A percentile compares a stretch with the other conserved stretches of the same genome.
phyloP scores from a whole-genome alignment of 1,140 invertebrate genomes.

The Aphidius gifuensis region DNA sequence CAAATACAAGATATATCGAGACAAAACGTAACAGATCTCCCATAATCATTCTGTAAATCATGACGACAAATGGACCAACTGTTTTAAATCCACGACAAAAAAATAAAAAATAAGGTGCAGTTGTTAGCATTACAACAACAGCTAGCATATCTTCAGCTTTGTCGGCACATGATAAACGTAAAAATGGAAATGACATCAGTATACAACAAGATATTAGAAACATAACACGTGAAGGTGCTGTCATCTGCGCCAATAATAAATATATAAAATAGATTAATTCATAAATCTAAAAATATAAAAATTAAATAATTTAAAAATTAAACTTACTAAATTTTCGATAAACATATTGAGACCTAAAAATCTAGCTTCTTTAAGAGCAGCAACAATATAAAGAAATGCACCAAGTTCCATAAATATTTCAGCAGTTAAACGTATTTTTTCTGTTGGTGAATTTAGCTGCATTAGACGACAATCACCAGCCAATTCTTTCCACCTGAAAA shows the following conservation, averaged over 20 bases:
- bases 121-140: constrained; percentile 91
- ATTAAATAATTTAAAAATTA: neutral
- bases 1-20: constrained; percentile 93
- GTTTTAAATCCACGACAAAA: constrained; percentile 98
- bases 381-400: constrained; percentile 75
- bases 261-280: constrained; percentile 26
- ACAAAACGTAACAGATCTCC: constrained; percentile 94
- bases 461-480: constrained; percentile 69
- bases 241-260: constrained; percentile 61
- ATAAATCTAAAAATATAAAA: no score
- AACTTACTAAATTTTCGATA: constrained; percentile 80
- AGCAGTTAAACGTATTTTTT: constrained; percentile 64
- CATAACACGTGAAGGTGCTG: constrained; percentile 85
- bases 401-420: constrained; percentile 74
- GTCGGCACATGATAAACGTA: constrained; percentile 79
- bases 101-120: constrained; percentile 96
- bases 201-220: constrained; percentile 90
- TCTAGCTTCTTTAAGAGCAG: constrained; percentile 75
- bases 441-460: constrained; percentile 57
- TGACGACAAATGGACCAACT: constrained; percentile 97
- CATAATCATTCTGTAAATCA: constrained; percentile 98
- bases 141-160: constrained; percentile 87
- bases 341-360: constrained; percentile 88
- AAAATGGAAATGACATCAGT: constrained; percentile 77
- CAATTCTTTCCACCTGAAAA: constrained; percentile 65